These are phyloP conservation scores for Muscina levida DNA, from an alignment of 2,888 invertebrate species.

Conservation along the genomic window DNA sequence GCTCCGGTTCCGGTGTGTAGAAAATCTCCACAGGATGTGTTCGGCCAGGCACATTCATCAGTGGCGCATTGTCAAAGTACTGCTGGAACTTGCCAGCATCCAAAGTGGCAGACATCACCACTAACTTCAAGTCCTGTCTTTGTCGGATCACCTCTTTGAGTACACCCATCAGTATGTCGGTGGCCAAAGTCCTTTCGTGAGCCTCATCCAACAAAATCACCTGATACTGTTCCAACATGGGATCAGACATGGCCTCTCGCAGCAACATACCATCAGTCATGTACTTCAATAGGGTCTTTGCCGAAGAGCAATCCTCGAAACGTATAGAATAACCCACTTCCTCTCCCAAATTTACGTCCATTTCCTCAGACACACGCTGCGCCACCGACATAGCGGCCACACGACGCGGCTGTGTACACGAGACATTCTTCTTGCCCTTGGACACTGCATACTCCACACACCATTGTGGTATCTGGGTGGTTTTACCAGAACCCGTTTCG, in stretches of 20 bases:
- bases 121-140: constrained; percentile 94
- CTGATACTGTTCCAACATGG: constrained; percentile 97
- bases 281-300: constrained; percentile 96
- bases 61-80: constrained; percentile 98
- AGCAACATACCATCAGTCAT: constrained; percentile 99
- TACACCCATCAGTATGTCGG: constrained; percentile 99
- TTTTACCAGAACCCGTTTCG: constrained; percentile 99
- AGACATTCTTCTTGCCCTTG: constrained; percentile 88
- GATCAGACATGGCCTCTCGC: constrained; percentile 99
- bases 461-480: constrained; percentile 99
- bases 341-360: constrained; percentile 96
- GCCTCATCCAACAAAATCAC: constrained; percentile 96
- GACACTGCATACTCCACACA: constrained; percentile 88
- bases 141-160: constrained; percentile 95
- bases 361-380: constrained; percentile 98
- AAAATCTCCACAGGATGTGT: constrained; percentile 98
- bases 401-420: constrained; percentile 97
- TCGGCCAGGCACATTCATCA: constrained; percentile 98
- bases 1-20: constrained; percentile 99
- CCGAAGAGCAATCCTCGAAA: constrained; percentile 98
- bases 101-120: constrained; percentile 99
- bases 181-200: constrained; percentile 98
- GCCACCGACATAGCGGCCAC: constrained; percentile 99
- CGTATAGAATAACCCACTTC: constrained; percentile 98
- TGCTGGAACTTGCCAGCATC: constrained; percentile 99